phyloP scores from a whole-genome alignment of 2,797 vertebrate species.

The Enteromius treurensis region DNA sequence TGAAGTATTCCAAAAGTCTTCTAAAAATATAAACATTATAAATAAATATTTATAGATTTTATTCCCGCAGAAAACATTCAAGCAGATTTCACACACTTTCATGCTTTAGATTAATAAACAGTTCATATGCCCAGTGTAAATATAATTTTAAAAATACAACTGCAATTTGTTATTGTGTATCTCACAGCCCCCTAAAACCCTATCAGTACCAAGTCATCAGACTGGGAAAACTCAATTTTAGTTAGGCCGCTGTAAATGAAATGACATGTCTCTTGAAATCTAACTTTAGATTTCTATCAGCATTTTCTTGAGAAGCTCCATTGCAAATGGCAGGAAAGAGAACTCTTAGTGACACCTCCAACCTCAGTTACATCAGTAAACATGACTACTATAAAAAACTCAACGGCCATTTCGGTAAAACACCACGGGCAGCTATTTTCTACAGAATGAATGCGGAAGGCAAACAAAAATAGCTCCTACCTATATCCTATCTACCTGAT shows the following conservation, averaged over 20 bases:
- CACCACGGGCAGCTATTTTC: background rate
- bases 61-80: background rate
- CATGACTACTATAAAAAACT: background rate
- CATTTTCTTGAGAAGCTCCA: background rate
- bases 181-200: background rate
- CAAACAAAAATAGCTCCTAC: background rate
- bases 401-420: background rate
- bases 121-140: background rate
- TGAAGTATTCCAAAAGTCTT: background rate
- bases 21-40: background rate
- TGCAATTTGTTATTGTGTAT: background rate
- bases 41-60: background rate
- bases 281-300: slow-evolving; percentile 10
- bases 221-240: background rate
- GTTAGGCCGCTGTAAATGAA: background rate
- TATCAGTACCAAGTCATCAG: background rate
- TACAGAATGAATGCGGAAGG: background rate
- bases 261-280: background rate
- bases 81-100: background rate
- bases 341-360: background rate
- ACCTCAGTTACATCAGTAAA: slow-evolving; percentile 1
- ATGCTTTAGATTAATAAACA: background rate
- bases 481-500: background rate
- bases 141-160: background rate
- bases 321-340: background rate